Conservation (phyloP, 2,113 vertebrate genomes). For the Lucifuga dentata region DNA sequence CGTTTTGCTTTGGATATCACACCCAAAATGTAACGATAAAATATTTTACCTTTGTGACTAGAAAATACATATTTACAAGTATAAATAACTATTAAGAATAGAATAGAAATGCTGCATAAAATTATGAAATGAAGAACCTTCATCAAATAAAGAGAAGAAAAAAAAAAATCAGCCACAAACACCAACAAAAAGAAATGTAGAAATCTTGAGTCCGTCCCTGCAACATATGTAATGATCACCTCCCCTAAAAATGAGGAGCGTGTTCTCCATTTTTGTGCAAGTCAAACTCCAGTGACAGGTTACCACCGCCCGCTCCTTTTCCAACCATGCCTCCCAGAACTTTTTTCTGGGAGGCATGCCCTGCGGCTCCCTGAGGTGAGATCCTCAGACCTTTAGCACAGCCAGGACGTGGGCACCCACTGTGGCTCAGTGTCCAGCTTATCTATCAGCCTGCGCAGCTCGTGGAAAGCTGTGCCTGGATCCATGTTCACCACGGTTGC, state of each 20-base stretch:
- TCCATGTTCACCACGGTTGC: slow-evolving; percentile 91
- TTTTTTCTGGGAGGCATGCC: too few relatives aligned
- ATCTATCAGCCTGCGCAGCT: slow-evolving; percentile 91
- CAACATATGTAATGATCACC: slow-evolving; percentile 10
- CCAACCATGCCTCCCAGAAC: neutral
- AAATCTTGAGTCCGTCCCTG: slow-evolving; percentile 62
- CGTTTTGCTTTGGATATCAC: neutral
- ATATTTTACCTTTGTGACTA: slow-evolving; percentile 55
- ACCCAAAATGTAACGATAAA: slow-evolving; percentile 48
- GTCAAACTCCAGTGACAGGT: slow-evolving; percentile 47
- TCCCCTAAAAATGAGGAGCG: slow-evolving; percentile 56
- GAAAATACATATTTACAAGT: slow-evolving; percentile 74
- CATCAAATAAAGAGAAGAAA: slow-evolving; percentile 18
- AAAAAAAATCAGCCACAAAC: slow-evolving; percentile 22
- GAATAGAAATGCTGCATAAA: slow-evolving; percentile 60
- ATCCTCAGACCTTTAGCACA: slow-evolving; percentile 75
- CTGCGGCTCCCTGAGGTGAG: neutral
- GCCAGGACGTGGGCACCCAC: slow-evolving; percentile 96
- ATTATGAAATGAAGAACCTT: slow-evolving; percentile 23
- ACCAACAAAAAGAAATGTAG: slow-evolving; percentile 26
- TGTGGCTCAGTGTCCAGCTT: slow-evolving; percentile 98
- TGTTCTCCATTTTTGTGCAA: slow-evolving; percentile 48
- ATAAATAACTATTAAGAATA: slow-evolving; percentile 73
- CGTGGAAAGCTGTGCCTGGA: slow-evolving; percentile 90
- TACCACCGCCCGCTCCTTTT: slow-evolving; percentile 18